Base-by-base conservation (phyloP, 2,888 invertebrate species). In the Troides aeacus region DNA sequence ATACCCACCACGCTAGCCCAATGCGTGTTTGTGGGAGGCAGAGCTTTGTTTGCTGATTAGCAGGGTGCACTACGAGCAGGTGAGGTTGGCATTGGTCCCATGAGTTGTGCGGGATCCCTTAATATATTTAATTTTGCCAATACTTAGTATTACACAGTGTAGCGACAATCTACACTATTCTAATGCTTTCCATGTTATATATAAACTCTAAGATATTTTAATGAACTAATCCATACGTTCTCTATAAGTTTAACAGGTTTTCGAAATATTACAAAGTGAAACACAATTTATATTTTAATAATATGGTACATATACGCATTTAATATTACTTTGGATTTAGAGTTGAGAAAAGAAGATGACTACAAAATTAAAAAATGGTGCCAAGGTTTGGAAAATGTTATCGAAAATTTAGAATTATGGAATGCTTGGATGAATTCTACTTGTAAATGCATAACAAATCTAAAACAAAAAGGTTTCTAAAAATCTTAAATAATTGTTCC, bases 381-480 rank as follows among this genome's bases (percentile, higher is more conserved):
- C 72, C 77, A 78, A 42, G 84, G 87, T 69, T 79, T 91, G 63
- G 77, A 83, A 59, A 79, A 80, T 56, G 84, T 83, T 7, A 81
- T 81, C 58, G 65, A 72, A 59, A 84, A 88, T 74, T 75, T 91
- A 42, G 82, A 87, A 70, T 75, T 82, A 67, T 89, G 90, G 89
- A 81, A 78, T 63, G 73, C 76, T n/a, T 90, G 91, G 90, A 75
- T 90, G 57, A 75, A 81, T 53, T 79, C 75, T 62, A 80, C 81
- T 23, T 80, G 83, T 71, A 76, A 76, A 60, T 78, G 81, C 66
- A 75, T 84, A 17, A 73, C 72, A 24, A 59, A 71, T 53, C 71
- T 86, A 61, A 77, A 82, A 65, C 72, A 77, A 66, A 79, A 78
- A 75, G 81, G 76, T 77, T 73, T n/a, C 23, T 50, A 53, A 21